These are phyloP conservation scores for Karalla daura DNA, from an alignment of 2,797 vertebrate genomes.

Conservation along the genomic window DNA sequence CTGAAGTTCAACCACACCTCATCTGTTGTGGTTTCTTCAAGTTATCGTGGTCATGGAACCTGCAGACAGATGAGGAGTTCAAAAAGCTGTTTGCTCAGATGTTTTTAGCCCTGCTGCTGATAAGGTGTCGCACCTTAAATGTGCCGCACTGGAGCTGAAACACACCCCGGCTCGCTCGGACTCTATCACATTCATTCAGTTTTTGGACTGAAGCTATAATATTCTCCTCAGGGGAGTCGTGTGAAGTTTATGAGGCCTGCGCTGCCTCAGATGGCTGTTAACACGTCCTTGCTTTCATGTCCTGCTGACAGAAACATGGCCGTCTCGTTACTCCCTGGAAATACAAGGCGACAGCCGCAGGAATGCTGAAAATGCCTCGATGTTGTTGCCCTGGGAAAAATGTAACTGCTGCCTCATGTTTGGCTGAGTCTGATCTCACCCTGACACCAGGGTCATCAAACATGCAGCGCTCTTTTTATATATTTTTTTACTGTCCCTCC, in stretches of 20 bases:
- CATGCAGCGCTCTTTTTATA: too few species aligned
- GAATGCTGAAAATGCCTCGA: not conserved
- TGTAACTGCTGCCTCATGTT: not conserved
- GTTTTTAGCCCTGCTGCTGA: not conserved
- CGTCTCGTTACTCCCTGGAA: not conserved
- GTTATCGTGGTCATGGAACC: not conserved
- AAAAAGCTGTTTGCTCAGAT: slow-evolving; percentile 18
- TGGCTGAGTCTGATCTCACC: not conserved
- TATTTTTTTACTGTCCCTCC: too few species aligned
- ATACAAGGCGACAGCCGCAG: not conserved
- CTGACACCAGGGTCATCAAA: not conserved
- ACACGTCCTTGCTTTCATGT: slow-evolving; percentile 6
- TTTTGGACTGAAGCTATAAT: fast-evolving
- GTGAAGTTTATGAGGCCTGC: not conserved
- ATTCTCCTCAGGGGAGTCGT: not conserved
- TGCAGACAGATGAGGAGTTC: slow-evolving; percentile 24
- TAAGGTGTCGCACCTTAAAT: not conserved
- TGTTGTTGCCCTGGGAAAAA: not conserved
- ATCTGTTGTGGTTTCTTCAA: slow-evolving; percentile 6
- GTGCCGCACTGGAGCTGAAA: not conserved
- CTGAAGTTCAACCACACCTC: slow-evolving; percentile 18
- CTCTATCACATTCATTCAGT: not conserved
- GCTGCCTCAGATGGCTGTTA: not conserved
- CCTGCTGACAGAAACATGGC: not conserved
- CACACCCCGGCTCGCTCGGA: not conserved